Base-by-base conservation (phyloP, 92 coral and sea anemone genomes). In the Parazoanthus swiftii region DNA sequence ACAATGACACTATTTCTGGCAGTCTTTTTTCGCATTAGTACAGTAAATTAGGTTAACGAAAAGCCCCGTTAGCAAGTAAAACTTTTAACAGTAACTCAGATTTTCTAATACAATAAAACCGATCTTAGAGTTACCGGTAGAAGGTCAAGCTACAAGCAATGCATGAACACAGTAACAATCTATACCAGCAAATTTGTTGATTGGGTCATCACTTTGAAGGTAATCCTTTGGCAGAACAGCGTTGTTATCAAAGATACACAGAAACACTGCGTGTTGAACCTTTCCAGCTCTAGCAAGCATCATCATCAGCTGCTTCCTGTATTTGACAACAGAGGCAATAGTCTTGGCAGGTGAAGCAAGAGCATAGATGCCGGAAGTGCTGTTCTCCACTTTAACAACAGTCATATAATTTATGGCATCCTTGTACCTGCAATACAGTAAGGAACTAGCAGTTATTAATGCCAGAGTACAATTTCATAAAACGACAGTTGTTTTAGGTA, bases 351-450 rank as follows among this genome's bases (percentile, higher is more conserved):
- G 35, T 4, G 35, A 70, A 4, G 58, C 15, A 20, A 75, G 65
- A 36, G 90, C 89, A 51, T 86, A 48, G 18, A 85, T 68, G 25
- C 87, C 92, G 5, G 79, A 54, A 5, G 80, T 78, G 29, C 29
- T 81, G 16, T n/a, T 84, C 67, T 48, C 77, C 56, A 85, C 72
- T 42, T 92, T 88, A 18, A 88, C 89, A 58, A 88, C 85, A n/a
- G 92, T 83, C 82, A 90, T 92, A 91, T 89, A 93, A 23, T 72
- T 88, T 43, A 92, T n/a, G 3, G 93, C 88, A 68, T 92, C 93
- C 7, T 38, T 50, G 72, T 85, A 91, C 77, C 90, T 86, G 54
- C 29, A 2, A 15, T 9, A 15, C n/a, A 7, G 8, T 65, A 51
- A 82, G 76, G 2, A 48, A 33, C 0, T 11, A 43, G 74, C 20